Percentiles rank a stretch among this genome's conserved stretches.
Evolutionary conservation across 2,797 vertebrate genomes (phyloP).

Genomic region (Craterocephalus amniculus): DNA sequence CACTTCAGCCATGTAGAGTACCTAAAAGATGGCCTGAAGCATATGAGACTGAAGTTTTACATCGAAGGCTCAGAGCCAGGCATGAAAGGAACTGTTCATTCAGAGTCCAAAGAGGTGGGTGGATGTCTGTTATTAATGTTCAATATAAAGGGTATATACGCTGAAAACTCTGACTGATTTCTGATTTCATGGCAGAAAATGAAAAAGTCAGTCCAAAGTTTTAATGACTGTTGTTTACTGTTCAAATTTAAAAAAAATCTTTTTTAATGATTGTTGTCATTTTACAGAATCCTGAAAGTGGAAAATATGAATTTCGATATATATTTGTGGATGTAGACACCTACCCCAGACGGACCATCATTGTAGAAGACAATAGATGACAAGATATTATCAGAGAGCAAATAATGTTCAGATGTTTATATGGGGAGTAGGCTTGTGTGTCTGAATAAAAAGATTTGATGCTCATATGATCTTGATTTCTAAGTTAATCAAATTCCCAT

Average conservation of each 20-base stretch:
- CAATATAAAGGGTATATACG: background rate
- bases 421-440: conserved; percentile 7
- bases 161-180: background rate
- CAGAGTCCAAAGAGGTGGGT: conserved; percentile 90
- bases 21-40: conserved; percentile 88
- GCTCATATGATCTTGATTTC: background rate
- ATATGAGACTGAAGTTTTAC: conserved; percentile 94
- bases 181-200: background rate
- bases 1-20: conserved; percentile 88
- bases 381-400: background rate
- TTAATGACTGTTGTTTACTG: background rate
- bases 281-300: conserved; percentile 87
- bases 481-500: background rate
- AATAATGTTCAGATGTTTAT: background rate
- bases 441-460: conserved; percentile 4
- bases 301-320: conserved; percentile 90
- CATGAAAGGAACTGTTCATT: conserved; percentile 89
- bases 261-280: conserved; percentile 37
- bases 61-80: conserved; percentile 93
- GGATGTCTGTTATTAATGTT: background rate
- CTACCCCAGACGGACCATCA: conserved; percentile 90
- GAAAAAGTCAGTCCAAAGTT: background rate
- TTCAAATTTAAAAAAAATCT: background rate
- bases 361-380: conserved; percentile 93
- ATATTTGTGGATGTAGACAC: conserved; percentile 91